Percentiles rank a stretch among this genome's conserved stretches.
Evolutionary conservation across 2,888 invertebrate species (phyloP).

Genomic region (Nemurella pictetii): DNA sequence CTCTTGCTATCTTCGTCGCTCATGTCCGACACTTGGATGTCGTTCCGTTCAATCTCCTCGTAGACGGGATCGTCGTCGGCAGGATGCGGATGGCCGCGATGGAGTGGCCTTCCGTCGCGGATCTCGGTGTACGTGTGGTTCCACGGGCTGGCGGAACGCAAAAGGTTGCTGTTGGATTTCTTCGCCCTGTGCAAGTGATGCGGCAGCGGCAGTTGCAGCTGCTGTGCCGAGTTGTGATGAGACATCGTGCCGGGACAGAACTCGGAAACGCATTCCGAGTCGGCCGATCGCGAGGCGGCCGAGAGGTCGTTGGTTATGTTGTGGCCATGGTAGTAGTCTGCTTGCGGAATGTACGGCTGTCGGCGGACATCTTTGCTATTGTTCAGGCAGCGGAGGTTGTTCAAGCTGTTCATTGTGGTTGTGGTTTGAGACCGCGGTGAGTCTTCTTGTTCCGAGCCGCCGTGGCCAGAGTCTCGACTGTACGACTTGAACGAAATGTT

Average conservation of each 20-base stretch:
- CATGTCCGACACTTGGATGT: constrained; percentile 74
- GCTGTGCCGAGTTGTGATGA: constrained; percentile 54
- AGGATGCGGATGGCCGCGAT: constrained; percentile 38
- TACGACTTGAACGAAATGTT: constrained; percentile 85
- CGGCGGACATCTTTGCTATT: constrained; percentile 60
- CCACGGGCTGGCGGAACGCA: constrained; percentile 60
- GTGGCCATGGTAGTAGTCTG: constrained; percentile 50
- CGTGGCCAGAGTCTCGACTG: constrained; percentile 65
- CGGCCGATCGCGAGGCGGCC: background rate
- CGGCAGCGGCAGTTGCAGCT: constrained; percentile 52
- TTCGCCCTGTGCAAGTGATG: constrained; percentile 45
- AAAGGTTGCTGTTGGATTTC: constrained; percentile 38
- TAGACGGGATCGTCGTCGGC: constrained; percentile 74
- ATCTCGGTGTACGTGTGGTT: constrained; percentile 82
- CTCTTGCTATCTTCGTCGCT: constrained; percentile 77
- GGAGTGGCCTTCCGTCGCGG: constrained; percentile 55
- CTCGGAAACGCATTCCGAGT: constrained; percentile 20
- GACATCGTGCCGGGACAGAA: constrained; percentile 52
- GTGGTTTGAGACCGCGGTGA: constrained; percentile 57
- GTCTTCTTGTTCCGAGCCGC: constrained; percentile 68
- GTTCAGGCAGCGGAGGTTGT: constrained; percentile 52
- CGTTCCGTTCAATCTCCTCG: constrained; percentile 75
- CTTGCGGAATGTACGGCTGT: constrained; percentile 53
- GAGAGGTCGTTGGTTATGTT: constrained; percentile 41
- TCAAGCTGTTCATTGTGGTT: constrained; percentile 52